Conservation (phyloP, 2,888 invertebrate species). For the Tipula unca region DNA sequence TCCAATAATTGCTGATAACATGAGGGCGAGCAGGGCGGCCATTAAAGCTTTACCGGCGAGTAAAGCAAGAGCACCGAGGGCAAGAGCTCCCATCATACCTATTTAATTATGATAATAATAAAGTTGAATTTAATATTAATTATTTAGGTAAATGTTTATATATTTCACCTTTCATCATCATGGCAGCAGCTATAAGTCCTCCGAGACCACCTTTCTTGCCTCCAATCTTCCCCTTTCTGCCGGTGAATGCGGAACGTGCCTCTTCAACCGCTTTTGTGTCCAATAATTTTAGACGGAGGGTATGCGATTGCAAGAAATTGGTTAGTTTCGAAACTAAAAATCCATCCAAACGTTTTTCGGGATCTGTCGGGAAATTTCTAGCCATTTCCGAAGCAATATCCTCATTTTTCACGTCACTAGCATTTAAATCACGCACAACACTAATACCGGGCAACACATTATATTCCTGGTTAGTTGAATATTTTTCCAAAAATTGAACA, state of each 20-base stretch:
- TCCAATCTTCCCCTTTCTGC: slow-evolving; percentile 48
- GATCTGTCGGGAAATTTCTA: slow-evolving; percentile 64
- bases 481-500: slow-evolving; percentile 63
- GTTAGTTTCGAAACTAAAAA: slow-evolving; percentile 63
- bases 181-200: slow-evolving; percentile 48
- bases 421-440: slow-evolving; percentile 56
- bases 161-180: slow-evolving; percentile 63
- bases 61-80: slow-evolving; percentile 64
- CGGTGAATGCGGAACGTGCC: slow-evolving; percentile 49
- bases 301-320: slow-evolving; percentile 62
- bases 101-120: slow-evolving; percentile 22
- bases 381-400: slow-evolving; percentile 69
- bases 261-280: slow-evolving; percentile 53
- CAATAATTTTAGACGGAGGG: slow-evolving; percentile 60
- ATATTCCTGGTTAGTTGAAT: slow-evolving; percentile 58
- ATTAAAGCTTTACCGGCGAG: slow-evolving; percentile 77
- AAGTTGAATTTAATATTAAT: neutral
- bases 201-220: slow-evolving; percentile 47
- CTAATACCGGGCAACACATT: slow-evolving; percentile 65
- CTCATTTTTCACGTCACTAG: slow-evolving; percentile 49
- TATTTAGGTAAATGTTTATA: neutral
- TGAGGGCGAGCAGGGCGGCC: slow-evolving; percentile 71
- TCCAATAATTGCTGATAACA: slow-evolving; percentile 67
- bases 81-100: slow-evolving; percentile 66
- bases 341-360: slow-evolving; percentile 66